phyloP scores from a whole-genome alignment of 2,888 invertebrate genomes.

The Ichneumoninae sp. region DNA sequence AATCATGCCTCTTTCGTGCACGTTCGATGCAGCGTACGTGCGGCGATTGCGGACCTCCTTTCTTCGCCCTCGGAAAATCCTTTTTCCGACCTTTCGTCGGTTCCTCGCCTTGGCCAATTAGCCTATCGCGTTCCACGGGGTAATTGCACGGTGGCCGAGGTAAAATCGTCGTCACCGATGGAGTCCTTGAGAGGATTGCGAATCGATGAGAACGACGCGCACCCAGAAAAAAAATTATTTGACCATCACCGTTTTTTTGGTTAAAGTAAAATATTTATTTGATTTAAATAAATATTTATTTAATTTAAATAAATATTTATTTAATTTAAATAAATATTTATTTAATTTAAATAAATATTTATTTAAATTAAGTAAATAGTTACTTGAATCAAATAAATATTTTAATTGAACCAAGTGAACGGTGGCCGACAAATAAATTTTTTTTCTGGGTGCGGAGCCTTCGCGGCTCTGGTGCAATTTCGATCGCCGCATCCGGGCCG shows the following conservation, averaged over 20 bases:
- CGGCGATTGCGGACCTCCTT: slow-evolving; percentile 15
- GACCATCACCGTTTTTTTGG: too few species aligned
- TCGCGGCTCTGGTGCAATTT: slow-evolving; percentile 3
- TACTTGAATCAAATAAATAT: too few species aligned
- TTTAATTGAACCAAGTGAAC: too few species aligned
- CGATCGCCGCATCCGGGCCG: background rate
- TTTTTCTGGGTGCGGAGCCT: too few species aligned
- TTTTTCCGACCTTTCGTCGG: slow-evolving; percentile 40
- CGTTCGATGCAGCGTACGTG: slow-evolving; percentile 47
- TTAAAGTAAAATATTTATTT: too few species aligned
- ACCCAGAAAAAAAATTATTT: too few species aligned
- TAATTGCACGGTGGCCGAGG: background rate
- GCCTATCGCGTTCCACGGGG: background rate
- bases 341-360: too few species aligned
- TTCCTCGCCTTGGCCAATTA: background rate
- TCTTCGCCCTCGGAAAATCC: slow-evolving; percentile 5
- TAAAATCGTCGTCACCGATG: background rate
- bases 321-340: too few species aligned
- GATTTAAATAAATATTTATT: too few species aligned
- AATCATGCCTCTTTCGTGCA: slow-evolving; percentile 56
- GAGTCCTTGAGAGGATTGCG: background rate
- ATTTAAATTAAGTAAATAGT: too few species aligned
- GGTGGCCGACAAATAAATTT: too few species aligned
- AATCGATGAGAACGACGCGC: slow-evolving; percentile 8
- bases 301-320: too few species aligned